phyloP scores from a whole-genome alignment of 2,797 vertebrate genomes.

The Micrastur ruficollis region DNA sequence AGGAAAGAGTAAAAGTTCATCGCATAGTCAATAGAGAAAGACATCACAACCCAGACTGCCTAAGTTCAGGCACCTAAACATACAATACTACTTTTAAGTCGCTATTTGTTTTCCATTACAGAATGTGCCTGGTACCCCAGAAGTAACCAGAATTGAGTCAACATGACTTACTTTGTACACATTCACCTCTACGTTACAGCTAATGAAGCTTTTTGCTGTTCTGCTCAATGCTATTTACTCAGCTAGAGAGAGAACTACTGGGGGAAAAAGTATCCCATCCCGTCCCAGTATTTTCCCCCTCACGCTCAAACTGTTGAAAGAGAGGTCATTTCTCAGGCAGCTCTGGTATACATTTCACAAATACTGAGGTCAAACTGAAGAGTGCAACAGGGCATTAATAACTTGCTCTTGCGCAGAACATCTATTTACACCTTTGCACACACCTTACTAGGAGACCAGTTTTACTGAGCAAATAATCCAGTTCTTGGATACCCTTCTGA shows the following conservation, averaged over 20 bases:
- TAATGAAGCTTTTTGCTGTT: not conserved
- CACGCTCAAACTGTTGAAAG: not conserved
- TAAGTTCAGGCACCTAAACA: not conserved
- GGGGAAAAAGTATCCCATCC: not conserved
- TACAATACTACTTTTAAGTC: not conserved
- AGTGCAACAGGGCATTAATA: not conserved
- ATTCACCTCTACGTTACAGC: not conserved
- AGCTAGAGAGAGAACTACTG: not conserved
- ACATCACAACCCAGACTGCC: not conserved
- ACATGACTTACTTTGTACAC: not conserved
- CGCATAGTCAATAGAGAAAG: not conserved
- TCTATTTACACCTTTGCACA: not conserved
- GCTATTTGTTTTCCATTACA: not conserved
- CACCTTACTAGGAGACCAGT: not conserved
- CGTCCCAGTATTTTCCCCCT: rapidly evolving
- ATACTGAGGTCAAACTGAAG: not conserved
- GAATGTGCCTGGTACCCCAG: not conserved
- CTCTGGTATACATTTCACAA: not conserved
- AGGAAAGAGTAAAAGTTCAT: not conserved
- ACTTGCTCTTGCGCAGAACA: not conserved
- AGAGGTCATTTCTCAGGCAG: not conserved
- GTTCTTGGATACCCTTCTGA: not conserved
- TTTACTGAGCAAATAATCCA: not conserved
- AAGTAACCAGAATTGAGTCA: not conserved
- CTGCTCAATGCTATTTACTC: not conserved